Base-by-base conservation (phyloP, 2,888 invertebrate species). In the Dascillus cervinus region DNA sequence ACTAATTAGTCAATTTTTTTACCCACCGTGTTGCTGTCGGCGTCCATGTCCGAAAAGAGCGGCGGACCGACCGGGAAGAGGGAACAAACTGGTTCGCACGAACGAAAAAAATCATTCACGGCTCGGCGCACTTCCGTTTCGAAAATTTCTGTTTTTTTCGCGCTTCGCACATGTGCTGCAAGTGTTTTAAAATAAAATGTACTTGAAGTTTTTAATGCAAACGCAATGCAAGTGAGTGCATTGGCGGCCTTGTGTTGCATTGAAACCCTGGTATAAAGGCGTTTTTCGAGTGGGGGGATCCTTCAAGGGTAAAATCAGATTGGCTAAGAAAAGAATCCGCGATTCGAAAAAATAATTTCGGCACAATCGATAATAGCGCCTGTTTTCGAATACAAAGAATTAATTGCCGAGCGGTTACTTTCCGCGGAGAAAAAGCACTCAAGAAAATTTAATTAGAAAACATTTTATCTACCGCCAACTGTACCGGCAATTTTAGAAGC, bases 241-340 rank as follows among this genome's bases (percentile, higher is more conserved):
- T 53, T 51, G 49, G 47, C 59, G 60, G 58, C 60, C 58, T 58
- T 59, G 60, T 52, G 43, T 44, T 46, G 52, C 49, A 52, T 36
- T 52, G 56, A 56, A 60, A 60, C 59, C 60, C 61, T 60, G 59
- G 54, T 56, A 44, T 50, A 55, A 53, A 56, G 57, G 52, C 53
- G 55, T 58, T 59, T 61, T 60, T 60, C 54, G 52, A 49, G 48
- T 53, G 54, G 55, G 58, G 58, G 58, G 53, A 53, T 50, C 50
- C 43, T 47, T 59, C 60, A 60, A 60, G 60, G 60, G 60, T 59
- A 60, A 57, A 39, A 35, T 39, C 32, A 39, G 35, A 39, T 39
- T 35, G 26, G 28, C 15, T 28, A 28, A 32, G 32, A 21, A 36
- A 32, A 37, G 32, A 29, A 26, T 24, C 29, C 22, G n/a, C 12